Evolutionary conservation across 2,113 vertebrate species (phyloP).

Genomic region (Heterotis niloticus): DNA sequence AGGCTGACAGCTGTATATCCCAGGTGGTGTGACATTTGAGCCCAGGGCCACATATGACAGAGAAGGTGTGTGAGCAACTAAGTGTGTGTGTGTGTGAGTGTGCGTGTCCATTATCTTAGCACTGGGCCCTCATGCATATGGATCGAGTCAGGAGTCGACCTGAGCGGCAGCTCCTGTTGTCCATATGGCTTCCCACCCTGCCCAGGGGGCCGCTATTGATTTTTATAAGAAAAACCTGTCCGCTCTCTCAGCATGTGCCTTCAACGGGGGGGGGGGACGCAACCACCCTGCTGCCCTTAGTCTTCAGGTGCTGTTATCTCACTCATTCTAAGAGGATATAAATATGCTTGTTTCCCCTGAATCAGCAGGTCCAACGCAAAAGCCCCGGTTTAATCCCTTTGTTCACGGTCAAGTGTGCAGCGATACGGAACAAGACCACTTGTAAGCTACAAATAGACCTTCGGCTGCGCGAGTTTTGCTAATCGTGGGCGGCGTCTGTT

Average conservation of each 20-base stretch:
- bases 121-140: constrained; percentile 76
- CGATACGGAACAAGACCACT: constrained; percentile 51
- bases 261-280: constrained; percentile 50
- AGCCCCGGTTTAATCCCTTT: constrained; percentile 27
- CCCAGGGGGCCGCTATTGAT: constrained; percentile 82
- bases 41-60: constrained; percentile 76
- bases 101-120: constrained; percentile 70
- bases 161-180: constrained; percentile 78
- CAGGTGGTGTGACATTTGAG: constrained; percentile 98
- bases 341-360: constrained; percentile 16
- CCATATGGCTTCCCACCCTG: constrained; percentile 84
- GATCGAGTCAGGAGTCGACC: constrained; percentile 79
- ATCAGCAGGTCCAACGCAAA: constrained; percentile 52
- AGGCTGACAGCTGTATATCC: constrained; percentile 87
- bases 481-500: constrained; percentile 52
- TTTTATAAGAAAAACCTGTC: constrained; percentile 71
- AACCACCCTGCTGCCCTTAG: background rate
- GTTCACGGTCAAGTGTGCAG: constrained; percentile 51
- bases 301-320: background rate
- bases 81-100: constrained; percentile 65
- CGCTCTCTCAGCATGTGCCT: constrained; percentile 43
- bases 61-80: constrained; percentile 81
- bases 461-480: constrained; percentile 52
- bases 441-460: constrained; percentile 51
- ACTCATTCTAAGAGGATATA: constrained; percentile 38